Evolutionary conservation across 1,140 invertebrate species (phyloP).

Genomic region (Drosophila guanche): DNA sequence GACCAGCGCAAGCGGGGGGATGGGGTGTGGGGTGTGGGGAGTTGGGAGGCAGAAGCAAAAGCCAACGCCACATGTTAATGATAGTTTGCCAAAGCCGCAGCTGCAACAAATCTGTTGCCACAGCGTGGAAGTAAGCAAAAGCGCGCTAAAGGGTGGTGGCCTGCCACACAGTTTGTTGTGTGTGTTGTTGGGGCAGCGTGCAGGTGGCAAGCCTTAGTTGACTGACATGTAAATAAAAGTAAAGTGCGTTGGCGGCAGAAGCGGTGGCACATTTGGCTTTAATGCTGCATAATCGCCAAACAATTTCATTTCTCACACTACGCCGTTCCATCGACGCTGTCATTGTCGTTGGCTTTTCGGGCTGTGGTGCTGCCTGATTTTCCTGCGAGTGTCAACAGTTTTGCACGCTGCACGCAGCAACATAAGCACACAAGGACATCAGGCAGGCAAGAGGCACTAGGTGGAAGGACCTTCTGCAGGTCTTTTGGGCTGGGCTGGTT

Average conservation of each 20-base stretch:
- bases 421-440: slow-evolving; percentile 53
- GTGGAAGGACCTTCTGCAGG: slow-evolving; percentile 10
- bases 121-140: slow-evolving; percentile 1
- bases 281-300: slow-evolving; percentile 77
- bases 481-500: slow-evolving; percentile 38
- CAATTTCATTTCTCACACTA: slow-evolving; percentile 75
- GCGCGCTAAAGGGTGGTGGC: too few species aligned
- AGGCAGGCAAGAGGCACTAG: neutral
- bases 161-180: too few species aligned
- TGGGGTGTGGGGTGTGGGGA: too few species aligned
- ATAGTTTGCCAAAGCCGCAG: slow-evolving; percentile 58
- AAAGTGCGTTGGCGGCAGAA: slow-evolving; percentile 54
- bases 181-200: too few species aligned
- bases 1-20: too few species aligned
- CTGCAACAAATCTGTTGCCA: slow-evolving; percentile 73
- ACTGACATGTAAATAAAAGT: slow-evolving; percentile 75
- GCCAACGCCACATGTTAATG: slow-evolving; percentile 63
- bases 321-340: slow-evolving; percentile 3
- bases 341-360: slow-evolving; percentile 44
- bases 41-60: too few species aligned
- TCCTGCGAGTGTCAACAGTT: slow-evolving; percentile 75
- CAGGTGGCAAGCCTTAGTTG: slow-evolving; percentile 18
- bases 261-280: slow-evolving; percentile 72
- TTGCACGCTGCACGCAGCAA: slow-evolving; percentile 62
- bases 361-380: slow-evolving; percentile 42